Evolutionary conservation across 2,113 vertebrate species (phyloP), one percentile per base, ranked within the genome.

Genomic region (Mola mola): DNA sequence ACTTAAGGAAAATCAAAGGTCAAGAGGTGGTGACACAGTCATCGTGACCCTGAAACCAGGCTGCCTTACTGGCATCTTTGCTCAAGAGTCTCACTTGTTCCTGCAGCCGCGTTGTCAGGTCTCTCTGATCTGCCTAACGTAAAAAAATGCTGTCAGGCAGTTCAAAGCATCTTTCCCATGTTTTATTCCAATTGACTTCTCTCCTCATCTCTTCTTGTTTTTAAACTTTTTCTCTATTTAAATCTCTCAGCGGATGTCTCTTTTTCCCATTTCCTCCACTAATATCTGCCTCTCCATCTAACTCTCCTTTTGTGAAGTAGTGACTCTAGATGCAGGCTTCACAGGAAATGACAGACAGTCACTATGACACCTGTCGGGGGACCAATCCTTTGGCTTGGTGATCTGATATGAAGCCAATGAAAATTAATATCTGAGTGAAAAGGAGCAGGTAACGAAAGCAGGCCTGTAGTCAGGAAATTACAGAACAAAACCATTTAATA

Each of bases 251-350:
- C 3, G 10, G 6, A 16, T 26, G n/a, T 62, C 38, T 22, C 43
- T 62, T 33, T 13, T 20, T 46, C 31, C 26, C 9, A 7, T 19
- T 40, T 29, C 9, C 20, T 59, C 33, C 2, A 12, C 48, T 21
- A n/a, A 3, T 31, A 20, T 44, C 28, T 26, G 19, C 40, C 24
- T 40, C n/a, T 63, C 41, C 36, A 44, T 53, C 29, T 55, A 1
- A 6, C 19, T 34, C 20, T 62, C 48, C 43, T 58, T 22, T 52
- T 24, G 53, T 28, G 44, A 46, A 6, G 17, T n/a, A 12, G 22
- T 63, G 47, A 48, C 63, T 64, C 55, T 33, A 43, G 65, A 17
- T 37, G 41, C 31, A 19, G 28, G 21, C 36, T 28, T 71, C 21
- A 51, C 36, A 59, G 42, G 31, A 38, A 38, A 37, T 22, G 12